phyloP scores from a whole-genome alignment of 2,113 vertebrate genomes.

The Sander vitreus region DNA sequence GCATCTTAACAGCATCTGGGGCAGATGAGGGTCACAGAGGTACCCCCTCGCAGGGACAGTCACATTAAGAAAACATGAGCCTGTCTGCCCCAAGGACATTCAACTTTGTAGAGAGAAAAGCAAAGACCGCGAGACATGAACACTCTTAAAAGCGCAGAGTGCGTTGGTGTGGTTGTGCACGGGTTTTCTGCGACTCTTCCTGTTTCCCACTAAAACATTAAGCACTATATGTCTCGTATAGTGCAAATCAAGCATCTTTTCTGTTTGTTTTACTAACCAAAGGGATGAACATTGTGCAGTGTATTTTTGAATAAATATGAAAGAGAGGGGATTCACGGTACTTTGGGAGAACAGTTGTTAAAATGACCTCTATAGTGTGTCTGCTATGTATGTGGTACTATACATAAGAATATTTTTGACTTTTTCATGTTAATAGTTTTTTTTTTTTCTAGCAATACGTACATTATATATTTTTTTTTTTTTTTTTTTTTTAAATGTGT shows the following conservation, averaged over 20 bases:
- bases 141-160: slow-evolving; percentile 28
- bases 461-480: slow-evolving; percentile 66
- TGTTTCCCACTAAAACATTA: slow-evolving; percentile 44
- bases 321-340: slow-evolving; percentile 66
- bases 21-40: slow-evolving; percentile 27
- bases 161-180: slow-evolving; percentile 51
- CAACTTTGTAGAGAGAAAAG: slow-evolving; percentile 51
- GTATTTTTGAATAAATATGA: slow-evolving; percentile 72
- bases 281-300: slow-evolving; percentile 75
- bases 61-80: slow-evolving; percentile 41
- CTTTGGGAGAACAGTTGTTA: slow-evolving; percentile 72
- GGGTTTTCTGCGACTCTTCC: slow-evolving; percentile 62
- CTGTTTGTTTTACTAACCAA: slow-evolving; percentile 32
- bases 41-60: slow-evolving; percentile 29
- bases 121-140: slow-evolving; percentile 18
- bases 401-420: slow-evolving; percentile 76
- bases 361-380: slow-evolving; percentile 74
- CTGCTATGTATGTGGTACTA: slow-evolving; percentile 69
- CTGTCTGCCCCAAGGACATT: slow-evolving; percentile 66
- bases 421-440: slow-evolving; percentile 73
- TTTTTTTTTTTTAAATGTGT: slow-evolving; percentile 21
- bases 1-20: slow-evolving; percentile 61
- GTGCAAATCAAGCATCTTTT: slow-evolving; percentile 72
- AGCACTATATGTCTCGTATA: slow-evolving; percentile 60
- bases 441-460: slow-evolving; percentile 79